These are phyloP conservation scores for Onychomys leucogaster DNA, from an alignment of 2,797 vertebrate species.

Conservation along the genomic window DNA sequence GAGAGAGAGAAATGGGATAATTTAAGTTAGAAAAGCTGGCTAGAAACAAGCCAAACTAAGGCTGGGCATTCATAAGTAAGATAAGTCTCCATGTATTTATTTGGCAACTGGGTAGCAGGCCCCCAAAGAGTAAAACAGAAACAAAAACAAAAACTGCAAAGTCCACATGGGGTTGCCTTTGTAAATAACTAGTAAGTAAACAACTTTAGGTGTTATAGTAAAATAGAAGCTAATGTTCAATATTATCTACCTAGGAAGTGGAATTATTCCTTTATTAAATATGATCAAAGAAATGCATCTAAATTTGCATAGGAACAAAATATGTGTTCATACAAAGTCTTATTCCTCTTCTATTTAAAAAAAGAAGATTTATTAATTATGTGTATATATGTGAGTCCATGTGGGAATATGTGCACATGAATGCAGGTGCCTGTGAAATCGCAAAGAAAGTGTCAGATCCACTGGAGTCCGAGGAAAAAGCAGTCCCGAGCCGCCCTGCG, in stretches of 20 bases:
- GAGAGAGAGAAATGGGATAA: neutral
- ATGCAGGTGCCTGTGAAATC: neutral
- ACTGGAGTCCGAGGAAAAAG: fast-evolving
- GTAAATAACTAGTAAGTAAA: constrained; percentile 25
- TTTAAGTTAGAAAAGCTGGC: neutral
- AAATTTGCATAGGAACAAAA: neutral
- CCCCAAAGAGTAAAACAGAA: neutral
- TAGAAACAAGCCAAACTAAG: neutral
- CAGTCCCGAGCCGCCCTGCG: neutral
- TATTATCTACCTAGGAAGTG: neutral
- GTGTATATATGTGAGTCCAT: neutral
- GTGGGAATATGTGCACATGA: neutral
- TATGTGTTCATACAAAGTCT: neutral
- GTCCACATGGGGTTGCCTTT: neutral
- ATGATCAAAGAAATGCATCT: constrained; percentile 8
- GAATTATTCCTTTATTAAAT: neutral
- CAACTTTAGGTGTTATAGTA: neutral
- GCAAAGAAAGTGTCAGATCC: neutral
- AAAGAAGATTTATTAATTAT: neutral
- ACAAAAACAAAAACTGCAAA: neutral
- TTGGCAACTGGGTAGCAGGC: neutral
- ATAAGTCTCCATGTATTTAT: neutral
- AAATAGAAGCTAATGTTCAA: constrained; percentile 16
- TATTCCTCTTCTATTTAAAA: neutral
- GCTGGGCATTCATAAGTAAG: neutral